phyloP scores from a whole-genome alignment of 2,888 invertebrate genomes.

The Neoaliturus tenellus region DNA sequence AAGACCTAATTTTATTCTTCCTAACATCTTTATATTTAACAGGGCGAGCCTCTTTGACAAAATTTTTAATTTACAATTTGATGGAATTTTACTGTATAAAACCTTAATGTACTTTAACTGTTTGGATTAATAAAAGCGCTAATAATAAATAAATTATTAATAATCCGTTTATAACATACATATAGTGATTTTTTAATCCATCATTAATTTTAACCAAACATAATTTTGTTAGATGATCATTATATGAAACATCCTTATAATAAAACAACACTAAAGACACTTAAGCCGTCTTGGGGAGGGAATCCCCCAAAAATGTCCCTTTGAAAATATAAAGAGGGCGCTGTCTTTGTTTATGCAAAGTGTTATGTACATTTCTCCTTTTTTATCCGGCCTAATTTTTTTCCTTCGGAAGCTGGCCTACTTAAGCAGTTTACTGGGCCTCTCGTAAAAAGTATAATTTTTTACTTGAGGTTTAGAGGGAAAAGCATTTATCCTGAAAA shows the following conservation, averaged over 20 bases:
- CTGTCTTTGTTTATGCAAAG: constrained; percentile 43
- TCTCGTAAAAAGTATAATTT: not conserved
- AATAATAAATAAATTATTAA: too few species aligned
- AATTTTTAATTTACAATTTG: too few species aligned
- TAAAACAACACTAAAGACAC: not conserved
- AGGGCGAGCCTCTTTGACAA: too few species aligned
- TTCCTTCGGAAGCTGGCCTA: not conserved
- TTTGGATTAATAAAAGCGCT: too few species aligned
- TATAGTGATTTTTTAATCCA: too few species aligned
- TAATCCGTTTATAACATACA: too few species aligned
- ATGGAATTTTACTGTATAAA: too few species aligned
- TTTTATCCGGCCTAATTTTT: constrained; percentile 11
- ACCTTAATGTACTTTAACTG: too few species aligned
- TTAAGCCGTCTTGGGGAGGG: not conserved
- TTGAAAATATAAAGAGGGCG: constrained; percentile 37
- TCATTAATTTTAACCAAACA: too few species aligned
- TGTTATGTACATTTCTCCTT: constrained; percentile 37
- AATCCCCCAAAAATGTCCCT: constrained; percentile 14
- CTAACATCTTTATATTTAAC: too few species aligned
- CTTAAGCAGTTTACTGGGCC: not conserved
- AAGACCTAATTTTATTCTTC: too few species aligned
- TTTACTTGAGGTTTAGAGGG: not conserved
- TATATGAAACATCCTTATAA: not conserved
- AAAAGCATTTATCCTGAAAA: not conserved
- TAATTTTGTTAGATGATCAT: not conserved